Evolutionary conservation across 1,140 invertebrate species (phyloP), one percentile per base, ranked within the genome.

Genomic region (Reticulitermes speratus): DNA sequence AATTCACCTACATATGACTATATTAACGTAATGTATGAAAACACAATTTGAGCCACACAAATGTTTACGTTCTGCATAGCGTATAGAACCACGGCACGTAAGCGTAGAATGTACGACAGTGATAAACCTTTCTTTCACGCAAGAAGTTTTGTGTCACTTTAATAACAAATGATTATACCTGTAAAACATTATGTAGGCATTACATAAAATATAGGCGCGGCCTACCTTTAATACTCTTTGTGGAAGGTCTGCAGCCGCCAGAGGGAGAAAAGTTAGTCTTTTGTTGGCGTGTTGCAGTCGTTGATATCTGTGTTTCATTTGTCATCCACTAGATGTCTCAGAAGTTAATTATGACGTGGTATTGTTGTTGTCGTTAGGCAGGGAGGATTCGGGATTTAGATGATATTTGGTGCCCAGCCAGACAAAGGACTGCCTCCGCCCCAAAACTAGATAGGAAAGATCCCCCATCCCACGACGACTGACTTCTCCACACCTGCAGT

Each of bases 241-340:
- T 75, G 65, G 25, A 25, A 11, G 25, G 65, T 2, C 25, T 9
- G 2, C 25, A 30, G 65, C 65, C 65, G 65, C 65, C 59, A 65
- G 59, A 30, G n/a, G n/a, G n/a, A 75, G 12, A 16, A 75, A 30
- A 5, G 25, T 30, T 8, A 7, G 9, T n/a, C 30, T 75, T 75
- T 75, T 75, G 65, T 30, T 59, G 21, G 2, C 14, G 2, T 5
- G 65, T 14, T 21, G 19, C 25, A 30, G n/a, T 30, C 65, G 7
- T 30, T 75, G 65, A 75, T 75, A 75, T 75, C 65, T 75, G 7
- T 75, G 65, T 75, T 75, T 75, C 65, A 75, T 75, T 75, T 75
- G 65, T 75, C 65, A 75, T 75, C 65, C n/a, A 2, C 65, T 75
- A n/a, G 25, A 75, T 75, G 65, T 30, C 65, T 30, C 65, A 30